Percentiles rank a stretch among this genome's conserved stretches.
Conservation (phyloP, 2,797 vertebrate species). For the Crocodylus rhombifer region DNA sequence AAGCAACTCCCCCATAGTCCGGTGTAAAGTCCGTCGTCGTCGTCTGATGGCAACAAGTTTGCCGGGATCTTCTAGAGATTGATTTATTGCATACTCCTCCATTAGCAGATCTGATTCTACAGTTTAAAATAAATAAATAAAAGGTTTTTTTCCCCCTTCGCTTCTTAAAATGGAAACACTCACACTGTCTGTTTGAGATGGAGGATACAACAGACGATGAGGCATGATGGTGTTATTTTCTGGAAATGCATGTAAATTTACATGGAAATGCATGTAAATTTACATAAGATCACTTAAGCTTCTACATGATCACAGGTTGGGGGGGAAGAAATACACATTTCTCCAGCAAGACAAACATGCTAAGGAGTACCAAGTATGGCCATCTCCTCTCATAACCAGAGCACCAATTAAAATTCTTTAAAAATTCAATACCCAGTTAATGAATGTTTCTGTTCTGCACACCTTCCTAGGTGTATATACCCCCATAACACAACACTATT, state of each 20-base stretch:
- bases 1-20: constrained; percentile 84
- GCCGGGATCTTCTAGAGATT: constrained; percentile 85
- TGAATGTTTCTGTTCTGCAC: background rate
- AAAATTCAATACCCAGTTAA: background rate
- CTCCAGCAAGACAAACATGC: background rate
- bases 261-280: background rate
- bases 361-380: background rate
- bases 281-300: background rate
- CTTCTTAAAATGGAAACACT: background rate
- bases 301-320: background rate
- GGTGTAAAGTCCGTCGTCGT: constrained; percentile 88
- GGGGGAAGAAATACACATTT: background rate
- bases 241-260: background rate
- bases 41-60: constrained; percentile 86
- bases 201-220: background rate
- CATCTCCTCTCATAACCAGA: background rate
- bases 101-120: constrained; percentile 90
- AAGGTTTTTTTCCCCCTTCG: background rate
- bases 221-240: background rate
- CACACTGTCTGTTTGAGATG: background rate
- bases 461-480: background rate
- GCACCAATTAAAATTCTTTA: background rate
- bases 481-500: background rate
- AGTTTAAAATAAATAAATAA: background rate
- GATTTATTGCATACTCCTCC: constrained; percentile 89